Evolutionary conservation across 2,113 vertebrate genomes (phyloP).

Genomic region (Pseudorectes ferrugineus): DNA sequence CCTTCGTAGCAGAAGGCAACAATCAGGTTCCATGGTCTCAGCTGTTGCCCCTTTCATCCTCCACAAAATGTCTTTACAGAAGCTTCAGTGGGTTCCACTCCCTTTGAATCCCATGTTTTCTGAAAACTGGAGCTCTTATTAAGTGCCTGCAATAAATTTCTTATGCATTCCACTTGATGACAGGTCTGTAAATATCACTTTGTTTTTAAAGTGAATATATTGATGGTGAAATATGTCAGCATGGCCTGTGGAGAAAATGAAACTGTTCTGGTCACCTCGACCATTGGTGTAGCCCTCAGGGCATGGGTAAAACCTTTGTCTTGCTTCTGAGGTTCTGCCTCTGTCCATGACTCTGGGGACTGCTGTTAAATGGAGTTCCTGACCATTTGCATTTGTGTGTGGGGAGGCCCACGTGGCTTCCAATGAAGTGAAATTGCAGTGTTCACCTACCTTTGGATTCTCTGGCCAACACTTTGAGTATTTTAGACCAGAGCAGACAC

Average conservation of each 20-base stretch:
- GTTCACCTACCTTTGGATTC: background rate
- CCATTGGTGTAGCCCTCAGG: accelerated
- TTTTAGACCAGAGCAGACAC: background rate
- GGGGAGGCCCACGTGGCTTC: background rate
- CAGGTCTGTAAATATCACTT: background rate
- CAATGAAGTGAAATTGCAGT: accelerated
- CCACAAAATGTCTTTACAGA: background rate
- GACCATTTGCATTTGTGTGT: background rate
- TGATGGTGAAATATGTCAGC: background rate
- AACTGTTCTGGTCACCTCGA: background rate
- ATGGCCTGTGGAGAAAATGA: background rate
- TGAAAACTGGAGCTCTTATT: background rate
- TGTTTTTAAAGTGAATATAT: background rate
- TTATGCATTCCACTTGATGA: background rate
- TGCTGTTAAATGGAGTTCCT: background rate
- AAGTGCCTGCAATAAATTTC: background rate
- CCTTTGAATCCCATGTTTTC: background rate
- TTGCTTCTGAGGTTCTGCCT: background rate
- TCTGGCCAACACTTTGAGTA: accelerated
- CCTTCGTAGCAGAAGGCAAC: too few species aligned
- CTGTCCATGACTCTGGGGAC: background rate
- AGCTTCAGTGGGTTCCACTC: background rate
- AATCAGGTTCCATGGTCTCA: accelerated
- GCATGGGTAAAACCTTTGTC: accelerated
- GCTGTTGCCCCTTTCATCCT: background rate